These are phyloP conservation scores for Corythornis madagascariensis DNA, from an alignment of 2,113 vertebrate genomes.

Conservation along the genomic window DNA sequence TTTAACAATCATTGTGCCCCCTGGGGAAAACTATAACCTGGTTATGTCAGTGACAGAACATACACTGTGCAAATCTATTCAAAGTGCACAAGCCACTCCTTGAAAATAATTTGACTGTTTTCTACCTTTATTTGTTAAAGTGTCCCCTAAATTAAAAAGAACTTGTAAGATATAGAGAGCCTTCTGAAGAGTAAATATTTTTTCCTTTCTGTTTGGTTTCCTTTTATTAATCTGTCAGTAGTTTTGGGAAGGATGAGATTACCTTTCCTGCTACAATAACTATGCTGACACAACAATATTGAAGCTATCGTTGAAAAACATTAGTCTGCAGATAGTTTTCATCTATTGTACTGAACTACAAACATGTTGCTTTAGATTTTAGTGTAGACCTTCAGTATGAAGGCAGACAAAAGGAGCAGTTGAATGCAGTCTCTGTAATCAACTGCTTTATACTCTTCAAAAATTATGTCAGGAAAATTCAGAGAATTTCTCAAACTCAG, in stretches of 20 bases:
- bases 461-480: constrained; percentile 30
- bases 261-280: constrained; percentile 24
- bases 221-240: constrained; percentile 9
- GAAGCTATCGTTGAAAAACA: background rate
- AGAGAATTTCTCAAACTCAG: constrained; percentile 8
- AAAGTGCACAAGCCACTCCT: background rate
- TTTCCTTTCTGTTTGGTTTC: constrained; percentile 11
- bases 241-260: constrained; percentile 18
- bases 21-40: background rate
- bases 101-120: background rate
- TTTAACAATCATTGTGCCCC: background rate
- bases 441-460: constrained; percentile 18
- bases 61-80: background rate
- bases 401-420: background rate
- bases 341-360: constrained; percentile 10
- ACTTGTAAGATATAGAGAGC: background rate
- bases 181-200: background rate
- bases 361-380: constrained; percentile 2
- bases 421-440: constrained; percentile 18
- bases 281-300: constrained; percentile 49
- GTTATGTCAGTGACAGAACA: background rate
- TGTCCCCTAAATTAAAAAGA: constrained; percentile 5
- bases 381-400: background rate
- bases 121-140: background rate
- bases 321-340: background rate